These are phyloP conservation scores for Calliphora vomitoria DNA, from an alignment of 2,888 invertebrate genomes.

Conservation along the genomic window DNA sequence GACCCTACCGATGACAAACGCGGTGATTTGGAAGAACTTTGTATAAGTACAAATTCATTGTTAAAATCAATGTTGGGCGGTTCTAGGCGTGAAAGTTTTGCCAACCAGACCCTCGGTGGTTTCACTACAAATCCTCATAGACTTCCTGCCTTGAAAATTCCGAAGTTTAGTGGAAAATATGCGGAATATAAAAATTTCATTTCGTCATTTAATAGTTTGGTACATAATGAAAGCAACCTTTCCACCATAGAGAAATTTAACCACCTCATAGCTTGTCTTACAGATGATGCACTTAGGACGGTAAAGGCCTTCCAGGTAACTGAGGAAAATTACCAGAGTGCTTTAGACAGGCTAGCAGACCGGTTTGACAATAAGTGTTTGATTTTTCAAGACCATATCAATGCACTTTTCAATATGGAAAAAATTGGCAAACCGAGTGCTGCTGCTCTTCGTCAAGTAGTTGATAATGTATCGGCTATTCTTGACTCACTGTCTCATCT, in stretches of 20 bases:
- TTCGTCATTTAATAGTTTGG: slow-evolving; percentile 9
- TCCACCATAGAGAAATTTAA: slow-evolving; percentile 62
- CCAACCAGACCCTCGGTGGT: neutral
- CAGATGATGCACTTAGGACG: slow-evolving; percentile 5
- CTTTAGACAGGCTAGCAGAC: neutral
- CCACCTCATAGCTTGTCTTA: slow-evolving; percentile 10
- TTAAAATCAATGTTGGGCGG: neutral
- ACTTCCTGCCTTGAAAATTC: slow-evolving; percentile 9
- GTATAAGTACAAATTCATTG: slow-evolving; percentile 10
- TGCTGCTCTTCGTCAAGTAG: neutral
- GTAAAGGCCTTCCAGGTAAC: slow-evolving; percentile 23
- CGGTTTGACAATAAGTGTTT: slow-evolving; percentile 14
- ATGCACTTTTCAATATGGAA: neutral
- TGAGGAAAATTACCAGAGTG: slow-evolving; percentile 21
- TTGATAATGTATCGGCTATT: neutral
- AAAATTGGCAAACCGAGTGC: neutral
- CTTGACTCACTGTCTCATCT: neutral
- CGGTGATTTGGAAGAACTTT: slow-evolving; percentile 8
- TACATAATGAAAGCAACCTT: slow-evolving; percentile 10
- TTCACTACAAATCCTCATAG: neutral
- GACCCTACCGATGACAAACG: neutral
- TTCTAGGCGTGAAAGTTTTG: neutral
- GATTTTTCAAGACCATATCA: neutral
- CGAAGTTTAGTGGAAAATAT: slow-evolving; percentile 28
- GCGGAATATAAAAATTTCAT: slow-evolving; percentile 48